A percentile compares a stretch with the other conserved stretches of the same genome.
These are phyloP conservation scores for Ochropleura plecta DNA, from an alignment of 2,888 invertebrate genomes.

Conservation along the genomic window DNA sequence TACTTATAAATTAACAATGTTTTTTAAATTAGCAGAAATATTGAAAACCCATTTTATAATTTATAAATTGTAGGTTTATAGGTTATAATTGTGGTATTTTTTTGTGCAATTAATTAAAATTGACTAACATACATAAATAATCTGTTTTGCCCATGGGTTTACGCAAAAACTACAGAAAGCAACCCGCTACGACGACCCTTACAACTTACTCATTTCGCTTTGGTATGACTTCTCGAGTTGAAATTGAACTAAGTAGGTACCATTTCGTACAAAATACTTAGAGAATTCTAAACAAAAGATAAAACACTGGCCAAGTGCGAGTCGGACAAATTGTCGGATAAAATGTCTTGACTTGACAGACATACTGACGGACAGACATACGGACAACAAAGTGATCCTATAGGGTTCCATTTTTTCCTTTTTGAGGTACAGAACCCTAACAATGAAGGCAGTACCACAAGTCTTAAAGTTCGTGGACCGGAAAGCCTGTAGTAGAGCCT, in stretches of 20 bases:
- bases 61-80: not conserved
- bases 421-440: too few relatives aligned
- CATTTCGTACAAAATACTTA: not conserved
- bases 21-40: not conserved
- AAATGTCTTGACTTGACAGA: too few relatives aligned
- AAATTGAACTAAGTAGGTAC: not conserved
- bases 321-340: too few relatives aligned
- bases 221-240: not conserved
- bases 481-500: conserved; percentile 59
- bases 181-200: too few relatives aligned
- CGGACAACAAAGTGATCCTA: too few relatives aligned
- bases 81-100: not conserved
- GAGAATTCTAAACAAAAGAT: conserved; percentile 16
- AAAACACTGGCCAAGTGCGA: not conserved
- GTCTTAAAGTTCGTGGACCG: conserved; percentile 55
- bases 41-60: not conserved
- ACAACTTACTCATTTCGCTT: not conserved
- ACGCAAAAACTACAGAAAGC: too few relatives aligned
- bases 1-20: conserved; percentile 4
- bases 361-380: too few relatives aligned
- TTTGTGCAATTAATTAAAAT: not conserved
- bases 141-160: not conserved
- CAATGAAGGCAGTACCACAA: not conserved
- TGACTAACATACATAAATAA: not conserved
- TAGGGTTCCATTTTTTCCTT: too few relatives aligned